These are phyloP conservation scores for Andrena bucephala DNA, from an alignment of 2,888 invertebrate genomes.

Conservation along the genomic window DNA sequence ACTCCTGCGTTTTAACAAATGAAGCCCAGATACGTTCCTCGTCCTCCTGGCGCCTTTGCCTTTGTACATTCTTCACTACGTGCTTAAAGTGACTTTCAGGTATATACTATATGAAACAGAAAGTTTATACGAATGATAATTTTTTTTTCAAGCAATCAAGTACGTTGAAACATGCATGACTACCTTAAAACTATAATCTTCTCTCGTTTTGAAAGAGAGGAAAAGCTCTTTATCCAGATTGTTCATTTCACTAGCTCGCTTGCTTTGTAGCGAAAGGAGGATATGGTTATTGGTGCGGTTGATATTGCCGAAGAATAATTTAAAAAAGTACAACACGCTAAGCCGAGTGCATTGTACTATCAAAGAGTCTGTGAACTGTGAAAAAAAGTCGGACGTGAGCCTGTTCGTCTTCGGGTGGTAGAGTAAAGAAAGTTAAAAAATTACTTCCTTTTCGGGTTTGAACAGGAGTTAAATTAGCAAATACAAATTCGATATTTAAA, in stretches of 20 bases:
- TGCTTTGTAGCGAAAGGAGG: conserved; percentile 44
- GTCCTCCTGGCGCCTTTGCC: conserved; percentile 74
- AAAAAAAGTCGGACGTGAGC: conserved; percentile 28
- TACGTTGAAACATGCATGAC: conserved; percentile 45
- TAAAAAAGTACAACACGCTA: conserved; percentile 26
- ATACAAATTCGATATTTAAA: conserved; percentile 44
- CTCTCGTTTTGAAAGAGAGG: conserved; percentile 84
- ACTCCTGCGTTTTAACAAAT: conserved; percentile 74
- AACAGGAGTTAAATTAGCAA: conserved; percentile 61
- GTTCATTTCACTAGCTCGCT: conserved; percentile 66
- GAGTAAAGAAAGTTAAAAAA: conserved; percentile 38
- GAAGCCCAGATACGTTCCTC: conserved; percentile 79
- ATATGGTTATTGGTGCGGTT: conserved; percentile 56
- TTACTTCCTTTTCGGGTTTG: conserved; percentile 26
- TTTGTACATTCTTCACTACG: conserved; percentile 78
- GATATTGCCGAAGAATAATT: neutral
- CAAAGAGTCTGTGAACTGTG: conserved; percentile 33
- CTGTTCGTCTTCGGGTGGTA: conserved; percentile 31
- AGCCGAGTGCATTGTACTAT: conserved; percentile 11
- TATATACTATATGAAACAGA: conserved; percentile 75
- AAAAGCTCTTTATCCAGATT: conserved; percentile 72
- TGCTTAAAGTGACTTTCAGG: conserved; percentile 79
- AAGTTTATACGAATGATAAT: neutral
- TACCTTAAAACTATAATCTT: conserved; percentile 89
- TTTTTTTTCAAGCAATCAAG: neutral